Conservation (phyloP, 1,140 invertebrate genomes). For the Akabosia matsudoensis region DNA sequence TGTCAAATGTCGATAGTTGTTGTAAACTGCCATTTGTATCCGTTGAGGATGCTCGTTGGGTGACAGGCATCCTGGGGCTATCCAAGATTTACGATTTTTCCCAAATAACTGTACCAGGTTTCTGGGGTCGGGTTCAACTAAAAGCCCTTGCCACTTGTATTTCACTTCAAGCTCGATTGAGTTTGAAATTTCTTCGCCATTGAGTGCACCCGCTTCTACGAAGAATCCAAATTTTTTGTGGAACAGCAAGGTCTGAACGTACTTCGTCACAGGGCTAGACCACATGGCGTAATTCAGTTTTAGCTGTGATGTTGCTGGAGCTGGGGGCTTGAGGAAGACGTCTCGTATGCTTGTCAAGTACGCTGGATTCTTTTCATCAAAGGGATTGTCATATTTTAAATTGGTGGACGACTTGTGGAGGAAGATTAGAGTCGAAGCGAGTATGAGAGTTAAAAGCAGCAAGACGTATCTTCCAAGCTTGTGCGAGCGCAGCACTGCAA, state of each 20-base stretch:
- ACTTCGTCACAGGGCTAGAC: background rate
- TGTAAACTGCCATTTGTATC: background rate
- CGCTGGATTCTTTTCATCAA: too few species aligned
- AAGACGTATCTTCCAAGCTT: too few species aligned
- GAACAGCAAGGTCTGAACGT: background rate
- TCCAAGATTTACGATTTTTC: constrained; percentile 49
- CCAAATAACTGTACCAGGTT: constrained; percentile 47
- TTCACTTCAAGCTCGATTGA: constrained; percentile 49
- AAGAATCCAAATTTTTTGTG: constrained; percentile 49
- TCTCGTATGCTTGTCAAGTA: background rate
- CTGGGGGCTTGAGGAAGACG: background rate
- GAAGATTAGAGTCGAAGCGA: too few species aligned
- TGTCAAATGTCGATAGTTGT: background rate
- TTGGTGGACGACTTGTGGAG: too few species aligned
- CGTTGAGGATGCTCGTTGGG: background rate
- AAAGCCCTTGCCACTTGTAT: constrained; percentile 50
- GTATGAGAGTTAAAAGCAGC: too few species aligned
- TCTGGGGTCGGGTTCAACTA: constrained; percentile 51
- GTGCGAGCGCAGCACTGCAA: too few species aligned
- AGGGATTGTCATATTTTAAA: too few species aligned
- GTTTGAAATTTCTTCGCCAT: constrained; percentile 52
- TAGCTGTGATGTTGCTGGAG: background rate
- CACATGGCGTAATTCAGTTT: background rate
- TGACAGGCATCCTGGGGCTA: background rate
- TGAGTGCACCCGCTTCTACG: constrained; percentile 51